Conservation (phyloP, 2,797 vertebrate genomes). For the Peromyscus eremicus region DNA sequence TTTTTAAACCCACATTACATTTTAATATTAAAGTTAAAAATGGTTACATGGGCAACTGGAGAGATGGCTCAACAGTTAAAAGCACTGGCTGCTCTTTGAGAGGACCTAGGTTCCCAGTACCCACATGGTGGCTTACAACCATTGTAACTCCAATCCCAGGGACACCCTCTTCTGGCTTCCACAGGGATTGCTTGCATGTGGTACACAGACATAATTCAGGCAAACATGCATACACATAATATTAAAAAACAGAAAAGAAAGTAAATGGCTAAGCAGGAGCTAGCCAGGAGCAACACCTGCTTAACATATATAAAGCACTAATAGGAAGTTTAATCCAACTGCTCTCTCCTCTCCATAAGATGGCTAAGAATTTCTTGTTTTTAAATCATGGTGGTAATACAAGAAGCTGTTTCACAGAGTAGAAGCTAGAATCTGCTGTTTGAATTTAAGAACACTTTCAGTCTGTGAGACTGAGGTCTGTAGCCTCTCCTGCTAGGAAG, state of each 20-base stretch:
- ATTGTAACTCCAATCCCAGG: background rate
- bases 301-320: background rate
- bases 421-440: background rate
- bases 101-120: background rate
- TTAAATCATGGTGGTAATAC: background rate
- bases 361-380: background rate
- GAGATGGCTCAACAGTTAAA: background rate
- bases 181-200: background rate
- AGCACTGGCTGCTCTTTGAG: background rate
- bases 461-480: background rate
- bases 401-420: constrained; percentile 13
- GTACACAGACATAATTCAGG: background rate
- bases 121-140: background rate
- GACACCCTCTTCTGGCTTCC: background rate
- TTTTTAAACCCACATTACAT: background rate
- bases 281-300: background rate
- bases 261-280: background rate
- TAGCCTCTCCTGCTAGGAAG: background rate
- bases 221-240: background rate
- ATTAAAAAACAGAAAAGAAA: background rate
- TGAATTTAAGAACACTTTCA: background rate
- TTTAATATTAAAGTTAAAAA: constrained; percentile 42
- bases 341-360: background rate
- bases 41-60: background rate
- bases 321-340: background rate